A percentile compares a stretch with the other conserved stretches of the same genome.
Conservation (phyloP, 2,797 vertebrate genomes). For the Chaetodon trifasciatus region DNA sequence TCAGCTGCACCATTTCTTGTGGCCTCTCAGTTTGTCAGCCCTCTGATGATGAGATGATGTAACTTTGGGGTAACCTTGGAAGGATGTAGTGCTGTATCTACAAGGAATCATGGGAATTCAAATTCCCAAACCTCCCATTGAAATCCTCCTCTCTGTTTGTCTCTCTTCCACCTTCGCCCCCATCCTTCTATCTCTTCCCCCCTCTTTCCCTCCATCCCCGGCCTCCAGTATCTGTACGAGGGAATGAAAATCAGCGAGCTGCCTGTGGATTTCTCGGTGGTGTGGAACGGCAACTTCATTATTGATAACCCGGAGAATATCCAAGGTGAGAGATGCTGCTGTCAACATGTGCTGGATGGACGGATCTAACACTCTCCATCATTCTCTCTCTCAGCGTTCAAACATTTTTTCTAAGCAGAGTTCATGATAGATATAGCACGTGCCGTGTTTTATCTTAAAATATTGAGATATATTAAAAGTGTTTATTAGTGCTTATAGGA, state of each 20-base stretch:
- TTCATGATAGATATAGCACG: not conserved
- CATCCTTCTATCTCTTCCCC: not conserved
- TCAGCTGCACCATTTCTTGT: conserved; percentile 46
- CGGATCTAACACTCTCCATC: not conserved
- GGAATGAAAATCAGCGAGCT: conserved; percentile 97
- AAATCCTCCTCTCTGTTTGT: conserved; percentile 53
- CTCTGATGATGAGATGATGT: conserved; percentile 68
- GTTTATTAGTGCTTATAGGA: too few species aligned
- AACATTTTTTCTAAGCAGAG: conserved; percentile 20
- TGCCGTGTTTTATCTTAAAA: not conserved
- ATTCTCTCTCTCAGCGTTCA: not conserved
- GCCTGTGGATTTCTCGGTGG: conserved; percentile 96
- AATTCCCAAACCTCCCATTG: conserved; percentile 47
- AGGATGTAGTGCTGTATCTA: conserved; percentile 25
- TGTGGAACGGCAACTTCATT: conserved; percentile 99
- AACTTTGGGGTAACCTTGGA: conserved; percentile 64
- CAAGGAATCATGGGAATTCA: conserved; percentile 31
- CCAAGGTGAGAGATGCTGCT: conserved; percentile 87
- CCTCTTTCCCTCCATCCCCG: conserved; percentile 16
- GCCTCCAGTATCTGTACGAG: conserved; percentile 93
- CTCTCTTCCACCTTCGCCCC: conserved; percentile 29
- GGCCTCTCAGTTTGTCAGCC: conserved; percentile 51
- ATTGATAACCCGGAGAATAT: conserved; percentile 97
- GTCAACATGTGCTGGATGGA: conserved; percentile 12
- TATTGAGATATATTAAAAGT: too few species aligned